A percentile compares a stretch with the other conserved stretches of the same genome.
phyloP scores from a whole-genome alignment of 2,113 vertebrate species.

The Uropsilus gracilis region DNA sequence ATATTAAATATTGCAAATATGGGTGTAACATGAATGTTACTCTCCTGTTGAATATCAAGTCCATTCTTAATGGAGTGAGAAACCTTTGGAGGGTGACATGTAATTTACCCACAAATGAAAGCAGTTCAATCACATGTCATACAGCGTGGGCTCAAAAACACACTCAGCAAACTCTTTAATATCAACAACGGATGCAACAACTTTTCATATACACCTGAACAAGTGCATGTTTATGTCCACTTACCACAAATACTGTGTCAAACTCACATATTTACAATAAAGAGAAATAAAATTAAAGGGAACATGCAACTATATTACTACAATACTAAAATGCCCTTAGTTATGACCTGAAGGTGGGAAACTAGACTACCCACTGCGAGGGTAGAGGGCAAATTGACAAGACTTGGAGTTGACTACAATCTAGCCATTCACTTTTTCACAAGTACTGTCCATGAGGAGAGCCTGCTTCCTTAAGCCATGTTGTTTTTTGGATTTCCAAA shows the following conservation, averaged over 20 bases:
- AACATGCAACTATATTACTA: not conserved
- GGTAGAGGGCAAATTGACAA: not conserved
- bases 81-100: not conserved
- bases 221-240: not conserved
- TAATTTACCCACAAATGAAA: not conserved
- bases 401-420: not conserved
- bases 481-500: slow-evolving; percentile 49
- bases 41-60: not conserved
- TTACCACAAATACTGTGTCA: slow-evolving; percentile 16
- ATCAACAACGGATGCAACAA: not conserved
- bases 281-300: slow-evolving; percentile 15
- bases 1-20: not conserved
- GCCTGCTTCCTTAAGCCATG: not conserved
- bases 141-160: not conserved
- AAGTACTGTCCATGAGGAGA: not conserved
- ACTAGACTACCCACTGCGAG: not conserved
- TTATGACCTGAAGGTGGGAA: not conserved
- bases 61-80: not conserved
- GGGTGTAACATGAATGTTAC: no score
- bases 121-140: not conserved
- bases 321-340: not conserved
- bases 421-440: not conserved
- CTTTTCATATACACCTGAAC: not conserved
- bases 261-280: not conserved
- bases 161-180: not conserved